phyloP scores from a whole-genome alignment of 2,888 invertebrate species.

The Eupithecia dodoneata region DNA sequence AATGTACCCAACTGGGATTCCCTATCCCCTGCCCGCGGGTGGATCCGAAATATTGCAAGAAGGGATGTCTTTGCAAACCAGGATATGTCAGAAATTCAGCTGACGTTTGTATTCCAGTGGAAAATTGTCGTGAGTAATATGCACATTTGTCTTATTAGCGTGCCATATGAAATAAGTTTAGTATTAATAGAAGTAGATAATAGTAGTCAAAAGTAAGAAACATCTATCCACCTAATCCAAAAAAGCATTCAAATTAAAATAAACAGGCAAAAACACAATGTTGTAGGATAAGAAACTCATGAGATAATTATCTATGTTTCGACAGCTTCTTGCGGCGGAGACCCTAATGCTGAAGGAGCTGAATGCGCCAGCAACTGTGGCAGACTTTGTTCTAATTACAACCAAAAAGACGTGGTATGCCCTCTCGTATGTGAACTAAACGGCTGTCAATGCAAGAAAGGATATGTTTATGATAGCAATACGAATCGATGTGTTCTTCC shows the following conservation, averaged over 20 bases:
- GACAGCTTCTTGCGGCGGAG: slow-evolving; percentile 40
- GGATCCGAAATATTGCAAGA: slow-evolving; percentile 39
- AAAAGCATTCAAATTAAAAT: too few species aligned
- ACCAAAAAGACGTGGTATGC: slow-evolving; percentile 32
- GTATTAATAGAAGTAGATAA: too few species aligned
- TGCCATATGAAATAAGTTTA: too few species aligned
- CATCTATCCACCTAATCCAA: too few species aligned
- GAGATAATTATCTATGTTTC: neutral
- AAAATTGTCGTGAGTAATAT: slow-evolving; percentile 48
- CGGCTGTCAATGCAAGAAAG: slow-evolving; percentile 47
- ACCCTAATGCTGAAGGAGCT: slow-evolving; percentile 38
- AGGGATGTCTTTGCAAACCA: slow-evolving; percentile 48
- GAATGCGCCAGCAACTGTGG: slow-evolving; percentile 47
- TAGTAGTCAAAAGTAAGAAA: too few species aligned
- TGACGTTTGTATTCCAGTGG: slow-evolving; percentile 48
- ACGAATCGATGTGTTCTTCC: slow-evolving; percentile 46
- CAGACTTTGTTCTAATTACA: slow-evolving; percentile 36
- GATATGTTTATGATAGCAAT: slow-evolving; percentile 37
- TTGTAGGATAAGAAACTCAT: too few species aligned
- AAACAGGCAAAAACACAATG: too few species aligned
- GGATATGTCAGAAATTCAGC: slow-evolving; percentile 43
- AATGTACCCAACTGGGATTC: slow-evolving; percentile 48
- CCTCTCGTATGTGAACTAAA: slow-evolving; percentile 36
- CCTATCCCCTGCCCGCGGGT: slow-evolving; percentile 44
- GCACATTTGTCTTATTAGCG: too few species aligned